Conservation (phyloP, 2,888 invertebrate genomes). For the Melanotus villosus region DNA sequence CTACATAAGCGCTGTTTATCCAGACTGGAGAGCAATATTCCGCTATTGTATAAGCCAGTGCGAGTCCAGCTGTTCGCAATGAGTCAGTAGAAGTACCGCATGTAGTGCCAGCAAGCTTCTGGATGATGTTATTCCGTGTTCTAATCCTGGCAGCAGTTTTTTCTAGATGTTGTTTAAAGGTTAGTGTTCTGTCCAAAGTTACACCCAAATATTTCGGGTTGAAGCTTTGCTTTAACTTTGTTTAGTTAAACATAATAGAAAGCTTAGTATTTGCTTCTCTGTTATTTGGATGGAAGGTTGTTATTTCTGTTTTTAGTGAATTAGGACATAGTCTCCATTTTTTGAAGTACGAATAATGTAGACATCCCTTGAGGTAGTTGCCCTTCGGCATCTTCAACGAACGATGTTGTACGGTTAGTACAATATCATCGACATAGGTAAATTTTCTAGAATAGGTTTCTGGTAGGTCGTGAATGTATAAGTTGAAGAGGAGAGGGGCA, state of each 20-base stretch:
- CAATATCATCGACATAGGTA: not conserved
- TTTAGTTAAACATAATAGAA: not conserved
- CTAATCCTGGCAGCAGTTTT: not conserved
- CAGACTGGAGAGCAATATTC: slow-evolving; percentile 49
- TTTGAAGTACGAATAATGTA: not conserved
- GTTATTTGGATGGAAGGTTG: not conserved
- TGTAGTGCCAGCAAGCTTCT: not conserved
- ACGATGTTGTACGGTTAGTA: not conserved
- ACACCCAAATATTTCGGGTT: not conserved
- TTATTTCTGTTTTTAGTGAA: not conserved
- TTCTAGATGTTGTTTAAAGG: not conserved
- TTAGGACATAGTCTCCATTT: not conserved
- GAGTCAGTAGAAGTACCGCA: not conserved
- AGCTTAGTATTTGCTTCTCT: not conserved
- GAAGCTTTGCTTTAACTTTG: not conserved
- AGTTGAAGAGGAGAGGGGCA: not conserved
- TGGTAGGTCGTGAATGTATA: slow-evolving; percentile 7
- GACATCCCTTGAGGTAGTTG: not conserved
- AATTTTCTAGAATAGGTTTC: not conserved
- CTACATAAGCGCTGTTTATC: no score
- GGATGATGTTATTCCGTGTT: not conserved
- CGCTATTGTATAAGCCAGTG: slow-evolving; percentile 35
- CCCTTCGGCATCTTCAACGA: not conserved
- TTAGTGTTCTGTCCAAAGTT: not conserved
- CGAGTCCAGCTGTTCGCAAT: slow-evolving; percentile 31